A percentile compares a stretch with the other conserved stretches of the same genome.
Evolutionary conservation across 2,113 vertebrate genomes (phyloP).

Genomic region (Pomatostomus ruficeps): DNA sequence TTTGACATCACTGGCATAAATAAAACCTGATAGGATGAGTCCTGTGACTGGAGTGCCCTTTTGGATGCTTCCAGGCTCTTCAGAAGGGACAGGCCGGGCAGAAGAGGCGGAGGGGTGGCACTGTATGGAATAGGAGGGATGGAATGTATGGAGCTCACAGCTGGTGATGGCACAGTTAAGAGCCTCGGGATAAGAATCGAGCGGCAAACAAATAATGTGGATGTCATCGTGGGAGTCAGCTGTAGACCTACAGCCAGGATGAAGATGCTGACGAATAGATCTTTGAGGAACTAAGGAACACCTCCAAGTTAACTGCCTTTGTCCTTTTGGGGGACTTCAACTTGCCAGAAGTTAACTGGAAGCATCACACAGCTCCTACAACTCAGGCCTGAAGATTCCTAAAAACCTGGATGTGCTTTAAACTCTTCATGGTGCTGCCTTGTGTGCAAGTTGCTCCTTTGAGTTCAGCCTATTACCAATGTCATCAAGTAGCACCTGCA

Average conservation of each 20-base stretch:
- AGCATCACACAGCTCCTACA: background rate
- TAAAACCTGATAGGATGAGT: background rate
- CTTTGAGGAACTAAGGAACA: background rate
- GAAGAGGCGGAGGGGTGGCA: background rate
- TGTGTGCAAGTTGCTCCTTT: background rate
- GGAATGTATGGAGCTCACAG: background rate
- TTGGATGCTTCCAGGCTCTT: background rate
- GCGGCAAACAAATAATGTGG: background rate
- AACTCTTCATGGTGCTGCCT: background rate
- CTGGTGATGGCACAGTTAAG: background rate
- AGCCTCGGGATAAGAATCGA: background rate
- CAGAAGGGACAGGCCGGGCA: background rate
- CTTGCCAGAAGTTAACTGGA: background rate
- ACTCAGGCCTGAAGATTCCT: background rate
- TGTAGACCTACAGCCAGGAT: background rate
- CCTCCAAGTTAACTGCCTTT: background rate
- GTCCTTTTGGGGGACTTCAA: background rate
- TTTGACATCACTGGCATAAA: background rate
- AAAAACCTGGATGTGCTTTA: background rate
- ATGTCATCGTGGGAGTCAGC: fast-evolving
- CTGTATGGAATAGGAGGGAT: background rate
- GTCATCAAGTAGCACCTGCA: background rate
- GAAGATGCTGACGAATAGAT: fast-evolving
- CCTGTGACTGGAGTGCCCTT: background rate
- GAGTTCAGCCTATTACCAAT: background rate